phyloP scores from a whole-genome alignment of 2,113 vertebrate species.

The Ciconia stormi region DNA sequence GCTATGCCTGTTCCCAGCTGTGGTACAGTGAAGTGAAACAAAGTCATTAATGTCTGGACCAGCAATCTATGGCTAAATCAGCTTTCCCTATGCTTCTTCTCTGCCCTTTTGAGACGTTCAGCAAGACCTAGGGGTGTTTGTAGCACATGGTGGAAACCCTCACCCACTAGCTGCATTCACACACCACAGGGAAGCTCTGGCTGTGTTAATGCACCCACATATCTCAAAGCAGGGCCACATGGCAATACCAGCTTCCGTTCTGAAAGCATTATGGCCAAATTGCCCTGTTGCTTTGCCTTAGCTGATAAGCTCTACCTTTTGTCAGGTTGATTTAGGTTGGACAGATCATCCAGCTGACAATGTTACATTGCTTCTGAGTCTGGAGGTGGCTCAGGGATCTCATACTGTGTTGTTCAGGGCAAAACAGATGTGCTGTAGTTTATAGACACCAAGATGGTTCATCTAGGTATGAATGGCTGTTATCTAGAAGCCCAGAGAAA shows the following conservation, averaged over 20 bases:
- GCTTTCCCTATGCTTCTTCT: neutral
- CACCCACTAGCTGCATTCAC: neutral
- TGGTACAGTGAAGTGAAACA: neutral
- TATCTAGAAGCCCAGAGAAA: neutral
- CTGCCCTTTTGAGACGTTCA: neutral
- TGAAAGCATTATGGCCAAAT: accelerated
- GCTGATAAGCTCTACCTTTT: accelerated
- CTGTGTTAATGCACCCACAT: neutral
- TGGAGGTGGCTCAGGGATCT: neutral
- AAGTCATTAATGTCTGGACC: neutral
- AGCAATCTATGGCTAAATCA: neutral
- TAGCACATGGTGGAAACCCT: neutral
- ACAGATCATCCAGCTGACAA: neutral
- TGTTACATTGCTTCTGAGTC: accelerated
- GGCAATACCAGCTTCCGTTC: neutral
- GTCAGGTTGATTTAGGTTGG: accelerated
- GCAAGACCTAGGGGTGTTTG: neutral
- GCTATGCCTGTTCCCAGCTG: neutral
- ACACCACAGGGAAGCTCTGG: neutral
- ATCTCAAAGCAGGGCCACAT: neutral
- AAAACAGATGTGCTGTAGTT: accelerated
- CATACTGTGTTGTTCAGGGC: neutral
- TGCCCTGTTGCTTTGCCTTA: accelerated
- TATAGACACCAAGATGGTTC: neutral
- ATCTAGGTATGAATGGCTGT: neutral